A percentile compares a stretch with the other conserved stretches of the same genome.
phyloP scores from a whole-genome alignment of 1,140 invertebrate genomes.

The Dreissena polymorpha region DNA sequence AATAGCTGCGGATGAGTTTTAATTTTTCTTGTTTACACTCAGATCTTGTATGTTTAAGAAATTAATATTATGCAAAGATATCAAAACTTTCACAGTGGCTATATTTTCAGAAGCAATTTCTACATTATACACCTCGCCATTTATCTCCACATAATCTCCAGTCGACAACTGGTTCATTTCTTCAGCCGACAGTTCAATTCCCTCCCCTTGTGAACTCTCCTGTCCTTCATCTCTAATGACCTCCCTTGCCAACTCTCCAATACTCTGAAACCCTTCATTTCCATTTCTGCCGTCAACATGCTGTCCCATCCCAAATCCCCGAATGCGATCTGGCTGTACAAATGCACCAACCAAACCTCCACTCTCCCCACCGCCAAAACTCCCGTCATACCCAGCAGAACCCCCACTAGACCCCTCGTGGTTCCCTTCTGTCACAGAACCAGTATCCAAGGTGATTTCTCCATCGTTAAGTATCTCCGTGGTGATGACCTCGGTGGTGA shows the following conservation, averaged over 20 bases:
- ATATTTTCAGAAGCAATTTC: conserved; percentile 53
- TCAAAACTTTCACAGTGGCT: too few relatives aligned
- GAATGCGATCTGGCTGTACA: too few relatives aligned
- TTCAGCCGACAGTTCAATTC: conserved; percentile 71
- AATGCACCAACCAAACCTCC: too few relatives aligned
- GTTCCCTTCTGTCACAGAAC: too few relatives aligned
- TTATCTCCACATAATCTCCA: conserved; percentile 77
- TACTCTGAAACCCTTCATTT: background rate
- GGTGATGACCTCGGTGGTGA: conserved; percentile 57
- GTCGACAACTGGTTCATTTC: conserved; percentile 71
- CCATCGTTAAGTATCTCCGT: conserved; percentile 44
- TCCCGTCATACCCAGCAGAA: background rate
- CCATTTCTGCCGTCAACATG: too few relatives aligned
- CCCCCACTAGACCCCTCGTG: background rate
- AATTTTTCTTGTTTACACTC: too few relatives aligned
- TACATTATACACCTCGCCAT: conserved; percentile 77
- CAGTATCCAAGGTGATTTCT: conserved; percentile 26
- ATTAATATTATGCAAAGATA: too few relatives aligned
- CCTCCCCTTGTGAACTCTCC: conserved; percentile 27
- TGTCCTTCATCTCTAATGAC: conserved; percentile 29
- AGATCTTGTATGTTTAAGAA: too few relatives aligned
- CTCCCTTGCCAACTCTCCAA: conserved; percentile 18
- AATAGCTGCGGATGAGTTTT: too few relatives aligned
- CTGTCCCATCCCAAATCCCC: too few relatives aligned
- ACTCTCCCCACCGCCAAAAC: background rate